These are phyloP conservation scores for Gasteruption jaculator DNA, from an alignment of 2,888 invertebrate genomes.

Conservation along the genomic window DNA sequence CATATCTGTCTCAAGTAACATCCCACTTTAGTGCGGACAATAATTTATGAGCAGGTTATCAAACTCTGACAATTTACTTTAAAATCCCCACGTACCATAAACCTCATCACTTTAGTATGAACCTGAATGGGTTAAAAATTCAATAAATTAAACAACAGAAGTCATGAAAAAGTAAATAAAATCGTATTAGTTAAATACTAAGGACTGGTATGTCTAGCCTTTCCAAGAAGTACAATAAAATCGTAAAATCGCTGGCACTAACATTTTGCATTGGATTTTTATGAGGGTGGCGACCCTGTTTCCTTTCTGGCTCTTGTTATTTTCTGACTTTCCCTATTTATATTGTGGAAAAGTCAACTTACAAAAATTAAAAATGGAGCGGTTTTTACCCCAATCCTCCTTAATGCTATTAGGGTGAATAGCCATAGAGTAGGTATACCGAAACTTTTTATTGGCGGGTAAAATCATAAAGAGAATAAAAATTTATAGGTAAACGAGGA, in stretches of 20 bases:
- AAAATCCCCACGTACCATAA: too few species aligned
- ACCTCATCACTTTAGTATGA: too few species aligned
- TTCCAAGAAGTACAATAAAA: slow-evolving; percentile 17
- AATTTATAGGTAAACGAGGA: slow-evolving; percentile 18
- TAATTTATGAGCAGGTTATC: too few species aligned
- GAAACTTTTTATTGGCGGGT: slow-evolving; percentile 25
- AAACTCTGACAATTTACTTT: too few species aligned
- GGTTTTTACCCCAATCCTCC: slow-evolving; percentile 32
- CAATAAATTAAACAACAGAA: too few species aligned
- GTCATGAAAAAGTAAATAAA: too few species aligned
- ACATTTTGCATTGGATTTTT: slow-evolving; percentile 26
- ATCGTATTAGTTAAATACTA: too few species aligned
- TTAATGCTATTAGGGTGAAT: slow-evolving; percentile 31
- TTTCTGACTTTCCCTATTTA: neutral
- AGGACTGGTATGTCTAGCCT: too few species aligned
- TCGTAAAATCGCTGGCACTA: slow-evolving; percentile 20
- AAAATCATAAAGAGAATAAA: slow-evolving; percentile 25
- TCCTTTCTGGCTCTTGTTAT: neutral
- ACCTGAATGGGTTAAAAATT: too few species aligned
- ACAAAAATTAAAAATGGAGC: slow-evolving; percentile 35
- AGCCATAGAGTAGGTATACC: slow-evolving; percentile 17
- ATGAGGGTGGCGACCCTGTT: too few species aligned
- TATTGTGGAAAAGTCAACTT: slow-evolving; percentile 27
- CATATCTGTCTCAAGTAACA: too few species aligned
- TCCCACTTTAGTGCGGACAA: too few species aligned